These are phyloP conservation scores for Operophtera brumata DNA, from an alignment of 2,888 invertebrate species.

Conservation along the genomic window DNA sequence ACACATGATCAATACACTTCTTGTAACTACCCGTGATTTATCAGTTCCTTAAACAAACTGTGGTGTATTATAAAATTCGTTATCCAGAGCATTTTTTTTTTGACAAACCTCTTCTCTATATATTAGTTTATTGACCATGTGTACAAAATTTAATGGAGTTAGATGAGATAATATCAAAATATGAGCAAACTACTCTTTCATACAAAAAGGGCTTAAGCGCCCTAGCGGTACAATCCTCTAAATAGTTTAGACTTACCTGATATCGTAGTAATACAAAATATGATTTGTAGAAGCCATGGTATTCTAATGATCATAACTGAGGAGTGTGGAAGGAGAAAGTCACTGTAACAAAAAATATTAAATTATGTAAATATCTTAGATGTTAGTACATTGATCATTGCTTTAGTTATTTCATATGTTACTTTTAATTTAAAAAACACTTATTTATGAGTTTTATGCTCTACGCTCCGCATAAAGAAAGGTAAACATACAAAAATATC, in stretches of 20 bases:
- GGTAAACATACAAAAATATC: conserved; percentile 13
- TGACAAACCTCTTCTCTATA: too few species aligned
- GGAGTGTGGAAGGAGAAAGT: conserved; percentile 40
- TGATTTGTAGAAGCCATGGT: conserved; percentile 62
- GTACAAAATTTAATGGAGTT: too few species aligned
- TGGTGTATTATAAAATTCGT: too few species aligned
- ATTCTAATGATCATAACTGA: conserved; percentile 71
- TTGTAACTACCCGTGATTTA: too few species aligned
- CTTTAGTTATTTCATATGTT: neutral
- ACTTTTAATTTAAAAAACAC: neutral
- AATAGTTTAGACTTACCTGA: conserved; percentile 63
- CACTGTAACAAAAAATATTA: conserved; percentile 54
- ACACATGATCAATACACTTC: too few species aligned
- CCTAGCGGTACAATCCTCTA: too few species aligned
- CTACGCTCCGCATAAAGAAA: neutral
- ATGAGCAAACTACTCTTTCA: too few species aligned
- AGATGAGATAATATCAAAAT: too few species aligned
- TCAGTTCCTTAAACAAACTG: too few species aligned
- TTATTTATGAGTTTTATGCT: neutral
- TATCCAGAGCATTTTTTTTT: too few species aligned
- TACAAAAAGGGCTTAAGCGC: too few species aligned
- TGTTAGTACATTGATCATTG: neutral
- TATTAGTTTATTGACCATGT: too few species aligned
- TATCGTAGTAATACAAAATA: conserved; percentile 46
- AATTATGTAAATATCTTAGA: neutral